A percentile compares a stretch with the other conserved stretches of the same genome.
phyloP scores from a whole-genome alignment of 2,888 invertebrate species.

The Trachelus iudaicus region DNA sequence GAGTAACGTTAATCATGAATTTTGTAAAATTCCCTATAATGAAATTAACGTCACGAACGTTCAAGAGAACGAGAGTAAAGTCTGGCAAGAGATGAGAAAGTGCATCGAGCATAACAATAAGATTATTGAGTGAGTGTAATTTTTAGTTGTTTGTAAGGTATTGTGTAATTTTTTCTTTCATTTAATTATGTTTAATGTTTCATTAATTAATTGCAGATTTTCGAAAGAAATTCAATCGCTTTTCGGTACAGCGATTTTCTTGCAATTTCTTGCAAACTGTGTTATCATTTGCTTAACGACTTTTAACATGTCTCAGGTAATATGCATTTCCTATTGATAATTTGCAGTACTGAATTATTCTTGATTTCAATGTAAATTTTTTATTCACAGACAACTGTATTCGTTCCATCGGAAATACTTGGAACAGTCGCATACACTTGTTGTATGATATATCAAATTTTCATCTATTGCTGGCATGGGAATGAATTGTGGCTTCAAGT shows the following conservation, averaged over 20 bases:
- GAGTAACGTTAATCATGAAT: neutral
- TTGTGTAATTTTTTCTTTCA: neutral
- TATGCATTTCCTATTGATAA: neutral
- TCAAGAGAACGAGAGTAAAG: neutral
- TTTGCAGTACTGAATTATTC: neutral
- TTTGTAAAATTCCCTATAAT: too few relatives aligned
- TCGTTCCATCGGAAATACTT: conserved; percentile 38
- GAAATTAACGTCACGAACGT: neutral
- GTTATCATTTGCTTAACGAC: conserved; percentile 47
- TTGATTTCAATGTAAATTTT: neutral
- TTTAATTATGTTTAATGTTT: neutral
- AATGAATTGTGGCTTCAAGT: conserved; percentile 50
- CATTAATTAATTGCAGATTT: conserved; percentile 35
- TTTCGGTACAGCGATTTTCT: conserved; percentile 41
- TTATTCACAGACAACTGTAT: conserved; percentile 37
- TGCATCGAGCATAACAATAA: conserved; percentile 39
- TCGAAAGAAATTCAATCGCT: conserved; percentile 41
- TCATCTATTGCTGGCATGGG: conserved; percentile 53
- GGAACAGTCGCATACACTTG: conserved; percentile 44
- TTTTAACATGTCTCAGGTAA: conserved; percentile 47
- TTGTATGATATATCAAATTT: conserved; percentile 51
- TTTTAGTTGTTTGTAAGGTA: neutral
- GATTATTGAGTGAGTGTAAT: conserved; percentile 39
- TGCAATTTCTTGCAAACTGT: conserved; percentile 47
- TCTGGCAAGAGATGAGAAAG: conserved; percentile 26